These are phyloP conservation scores for Puma concolor DNA, from an alignment of 2,113 vertebrate species.

Conservation along the genomic window DNA sequence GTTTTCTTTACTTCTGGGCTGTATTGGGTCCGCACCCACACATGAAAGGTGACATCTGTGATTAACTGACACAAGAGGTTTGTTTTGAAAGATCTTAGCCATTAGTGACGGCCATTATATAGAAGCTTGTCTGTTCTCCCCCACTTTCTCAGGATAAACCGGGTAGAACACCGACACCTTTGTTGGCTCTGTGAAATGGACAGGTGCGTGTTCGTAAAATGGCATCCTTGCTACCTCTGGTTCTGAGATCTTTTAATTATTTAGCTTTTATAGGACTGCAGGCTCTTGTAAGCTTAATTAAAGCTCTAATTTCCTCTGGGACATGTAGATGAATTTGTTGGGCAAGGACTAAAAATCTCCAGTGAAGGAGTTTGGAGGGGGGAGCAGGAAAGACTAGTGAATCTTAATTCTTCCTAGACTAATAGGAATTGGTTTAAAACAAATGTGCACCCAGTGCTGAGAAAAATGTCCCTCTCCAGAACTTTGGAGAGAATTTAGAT, in stretches of 20 bases:
- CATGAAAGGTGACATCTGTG: too few relatives aligned
- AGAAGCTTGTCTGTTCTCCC: too few relatives aligned
- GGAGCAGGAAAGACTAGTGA: not conserved
- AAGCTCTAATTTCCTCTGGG: conserved; percentile 34
- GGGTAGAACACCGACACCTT: fast-evolving
- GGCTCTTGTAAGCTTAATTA: conserved; percentile 45
- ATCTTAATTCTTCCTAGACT: not conserved
- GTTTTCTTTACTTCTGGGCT: not conserved
- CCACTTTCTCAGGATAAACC: not conserved
- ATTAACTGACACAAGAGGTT: not conserved
- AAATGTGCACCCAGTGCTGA: fast-evolving
- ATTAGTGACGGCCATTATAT: not conserved
- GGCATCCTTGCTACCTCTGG: too few relatives aligned
- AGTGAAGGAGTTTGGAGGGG: not conserved
- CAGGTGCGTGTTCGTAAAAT: not conserved
- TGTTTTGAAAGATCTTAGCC: not conserved
- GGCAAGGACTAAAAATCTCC: not conserved
- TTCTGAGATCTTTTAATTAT: conserved; percentile 18
- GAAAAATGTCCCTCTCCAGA: too few relatives aligned
- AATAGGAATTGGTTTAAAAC: not conserved
- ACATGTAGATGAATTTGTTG: not conserved
- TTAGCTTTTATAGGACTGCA: not conserved
- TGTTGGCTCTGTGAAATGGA: not conserved
- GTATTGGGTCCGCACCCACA: not conserved
- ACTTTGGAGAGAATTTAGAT: not conserved